These are phyloP conservation scores for Pomatorhinus ruficollis DNA, from an alignment of 2,113 vertebrate genomes.

Conservation along the genomic window DNA sequence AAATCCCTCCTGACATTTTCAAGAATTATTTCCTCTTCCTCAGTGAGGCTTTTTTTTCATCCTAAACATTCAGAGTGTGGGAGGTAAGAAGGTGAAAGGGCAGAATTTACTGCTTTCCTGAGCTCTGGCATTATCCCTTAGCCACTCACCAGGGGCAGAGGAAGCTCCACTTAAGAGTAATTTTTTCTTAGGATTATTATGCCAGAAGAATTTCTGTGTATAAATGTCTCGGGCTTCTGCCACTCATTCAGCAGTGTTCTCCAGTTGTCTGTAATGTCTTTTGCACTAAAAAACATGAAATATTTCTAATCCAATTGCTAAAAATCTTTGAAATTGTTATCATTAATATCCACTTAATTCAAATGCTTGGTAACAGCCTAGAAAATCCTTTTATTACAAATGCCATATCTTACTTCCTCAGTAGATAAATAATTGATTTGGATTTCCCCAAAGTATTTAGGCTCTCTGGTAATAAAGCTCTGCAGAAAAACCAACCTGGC, in stretches of 20 bases:
- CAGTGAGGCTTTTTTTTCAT: background rate
- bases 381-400: conserved; percentile 13
- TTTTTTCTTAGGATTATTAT: background rate
- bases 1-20: background rate
- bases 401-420: background rate
- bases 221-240: background rate
- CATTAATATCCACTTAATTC: background rate
- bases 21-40: background rate
- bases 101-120: background rate
- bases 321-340: conserved; percentile 8
- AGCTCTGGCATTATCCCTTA: background rate
- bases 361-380: background rate
- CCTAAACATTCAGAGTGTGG: background rate
- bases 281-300: background rate
- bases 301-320: background rate
- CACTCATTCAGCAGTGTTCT: background rate
- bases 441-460: background rate
- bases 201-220: background rate
- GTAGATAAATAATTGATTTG: background rate
- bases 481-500: background rate
- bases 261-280: background rate
- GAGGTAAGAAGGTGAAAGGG: background rate
- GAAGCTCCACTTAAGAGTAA: background rate
- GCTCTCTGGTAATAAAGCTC: background rate
- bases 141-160: background rate